Conservation (phyloP, 2,113 vertebrate species). For the Oryzias curvinotus region DNA sequence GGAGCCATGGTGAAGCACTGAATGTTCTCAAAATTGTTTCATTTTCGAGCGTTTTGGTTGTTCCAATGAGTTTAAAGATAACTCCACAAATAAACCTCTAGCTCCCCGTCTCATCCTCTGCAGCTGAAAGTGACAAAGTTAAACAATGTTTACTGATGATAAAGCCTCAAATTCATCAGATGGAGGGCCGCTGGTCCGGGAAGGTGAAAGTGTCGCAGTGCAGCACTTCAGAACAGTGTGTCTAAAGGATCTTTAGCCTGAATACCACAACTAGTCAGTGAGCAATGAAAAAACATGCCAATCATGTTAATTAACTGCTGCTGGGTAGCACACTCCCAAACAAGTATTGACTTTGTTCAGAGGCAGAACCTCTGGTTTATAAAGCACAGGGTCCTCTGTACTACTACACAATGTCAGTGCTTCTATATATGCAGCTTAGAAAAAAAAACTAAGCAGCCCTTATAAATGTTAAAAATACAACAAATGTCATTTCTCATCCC, state of each 20-base stretch:
- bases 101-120: too few species aligned
- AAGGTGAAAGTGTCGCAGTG: conserved; percentile 18
- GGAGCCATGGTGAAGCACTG: too few species aligned
- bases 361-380: too few species aligned
- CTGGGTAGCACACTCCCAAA: not conserved
- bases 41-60: too few species aligned
- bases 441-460: too few species aligned
- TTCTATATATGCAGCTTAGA: not conserved
- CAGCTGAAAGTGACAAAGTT: conserved; percentile 2
- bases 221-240: not conserved
- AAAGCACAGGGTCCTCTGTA: not conserved
- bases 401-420: not conserved
- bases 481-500: too few species aligned
- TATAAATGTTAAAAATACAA: too few species aligned
- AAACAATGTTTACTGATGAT: conserved; percentile 13
- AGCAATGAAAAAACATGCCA: conserved; percentile 7
- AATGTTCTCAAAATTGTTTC: too few species aligned
- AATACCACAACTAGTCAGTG: conserved; percentile 8
- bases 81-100: too few species aligned
- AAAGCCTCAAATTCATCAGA: conserved; percentile 11
- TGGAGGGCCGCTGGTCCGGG: conserved; percentile 1
- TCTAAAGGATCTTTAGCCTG: conserved; percentile 13
- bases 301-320: not conserved
- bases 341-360: conserved; percentile 1
- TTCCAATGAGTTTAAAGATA: too few species aligned